phyloP scores from a whole-genome alignment of 2,113 vertebrate species.

The Crotalus tigris region DNA sequence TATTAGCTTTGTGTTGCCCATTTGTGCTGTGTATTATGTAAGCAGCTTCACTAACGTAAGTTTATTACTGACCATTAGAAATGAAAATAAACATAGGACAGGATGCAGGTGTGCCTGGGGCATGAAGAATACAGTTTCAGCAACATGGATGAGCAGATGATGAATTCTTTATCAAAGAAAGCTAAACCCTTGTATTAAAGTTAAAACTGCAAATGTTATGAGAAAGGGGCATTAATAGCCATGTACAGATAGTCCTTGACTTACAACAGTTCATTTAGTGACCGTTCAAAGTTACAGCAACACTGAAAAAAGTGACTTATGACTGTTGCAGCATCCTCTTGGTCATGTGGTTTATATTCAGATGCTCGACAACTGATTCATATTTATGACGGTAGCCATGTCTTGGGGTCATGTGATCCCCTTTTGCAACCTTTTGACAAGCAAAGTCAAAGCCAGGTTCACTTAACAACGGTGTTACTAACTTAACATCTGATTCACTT shows the following conservation, averaged over 20 bases:
- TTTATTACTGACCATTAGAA: neutral
- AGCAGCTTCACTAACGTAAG: neutral
- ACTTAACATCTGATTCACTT: neutral
- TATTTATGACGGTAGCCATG: neutral
- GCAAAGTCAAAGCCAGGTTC: neutral
- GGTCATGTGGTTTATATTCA: neutral
- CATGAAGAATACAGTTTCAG: neutral
- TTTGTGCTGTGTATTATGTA: neutral
- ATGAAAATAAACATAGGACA: neutral
- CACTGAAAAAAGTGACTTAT: neutral
- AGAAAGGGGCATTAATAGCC: neutral
- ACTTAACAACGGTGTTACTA: neutral
- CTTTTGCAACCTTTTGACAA: neutral
- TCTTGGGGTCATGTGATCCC: neutral
- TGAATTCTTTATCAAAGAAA: neutral
- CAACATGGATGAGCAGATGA: neutral
- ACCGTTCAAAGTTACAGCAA: neutral
- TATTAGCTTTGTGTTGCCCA: neutral
- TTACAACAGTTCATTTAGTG: neutral
- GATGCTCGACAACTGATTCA: neutral
- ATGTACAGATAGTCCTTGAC: neutral
- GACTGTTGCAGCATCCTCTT: neutral
- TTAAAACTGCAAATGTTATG: neutral
- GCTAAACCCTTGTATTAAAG: neutral
- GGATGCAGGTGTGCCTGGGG: neutral